Evolutionary conservation across 2,113 vertebrate genomes (phyloP), one percentile per base, ranked within the genome.

Genomic region (Rhagologus leucostigma): DNA sequence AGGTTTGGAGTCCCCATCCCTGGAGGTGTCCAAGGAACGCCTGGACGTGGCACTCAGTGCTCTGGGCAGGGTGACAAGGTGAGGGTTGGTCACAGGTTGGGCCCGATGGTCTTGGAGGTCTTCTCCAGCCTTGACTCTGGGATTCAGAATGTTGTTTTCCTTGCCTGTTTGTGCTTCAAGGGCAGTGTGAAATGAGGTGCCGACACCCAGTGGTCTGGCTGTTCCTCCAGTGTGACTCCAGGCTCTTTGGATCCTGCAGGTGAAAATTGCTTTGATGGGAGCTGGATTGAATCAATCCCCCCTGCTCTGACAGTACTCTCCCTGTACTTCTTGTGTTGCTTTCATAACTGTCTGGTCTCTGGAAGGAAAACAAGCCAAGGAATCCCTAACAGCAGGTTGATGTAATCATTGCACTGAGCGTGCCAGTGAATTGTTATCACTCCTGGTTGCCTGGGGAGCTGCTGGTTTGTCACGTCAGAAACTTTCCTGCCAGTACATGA

Each of bases 351-450:
- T 67, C 69, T 96, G 91, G 23, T 69, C 78, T 80, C 63, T 87
- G 93, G 84, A 80, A 91, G 81, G 87, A 87, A 93, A 94, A 85
- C 78, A 90, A 42, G 59, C 67, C 17, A 16, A 78, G 85, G 92
- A 85, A 90, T 92, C 71, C 85, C 60, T 86, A 67, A 67, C 63
- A 95, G 83, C 78, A 87, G 76, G 79, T 84, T 89, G 91, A 70
- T 87, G 53, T 60, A 64, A 89, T 96, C 9, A 1, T 70, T 86
- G 83, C 33, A 30, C 42, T 29, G 63, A 69, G 70, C 0, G 0
- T 95, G 87, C 90, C 82, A 91, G 82, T 27, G 82, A 85, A 26
- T 80, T 91, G 81, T 91, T 94, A 69, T 46, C 82, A 13, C 82
- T 69, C 71, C 75, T 68, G 67, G 30, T 62, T 95, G 82, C 75